Evolutionary conservation across 2,113 vertebrate species (phyloP).

Genomic region (Paraplagusia blochii): DNA sequence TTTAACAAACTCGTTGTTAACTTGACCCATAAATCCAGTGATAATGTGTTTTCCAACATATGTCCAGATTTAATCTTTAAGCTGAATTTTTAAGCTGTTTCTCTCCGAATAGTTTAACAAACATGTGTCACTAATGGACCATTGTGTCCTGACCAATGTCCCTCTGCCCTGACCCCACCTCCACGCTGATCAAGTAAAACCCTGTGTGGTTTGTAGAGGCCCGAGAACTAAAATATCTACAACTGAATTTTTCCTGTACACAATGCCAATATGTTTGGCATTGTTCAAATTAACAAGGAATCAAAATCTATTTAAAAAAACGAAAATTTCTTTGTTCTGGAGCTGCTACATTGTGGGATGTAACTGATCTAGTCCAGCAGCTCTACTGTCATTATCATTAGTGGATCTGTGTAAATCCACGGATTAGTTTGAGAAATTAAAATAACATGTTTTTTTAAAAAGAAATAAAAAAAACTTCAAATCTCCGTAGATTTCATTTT

Average conservation of each 20-base stretch:
- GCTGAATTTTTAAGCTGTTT: constrained; percentile 53
- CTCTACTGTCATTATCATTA: constrained; percentile 67
- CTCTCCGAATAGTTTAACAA: constrained; percentile 64
- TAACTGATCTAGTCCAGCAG: constrained; percentile 51
- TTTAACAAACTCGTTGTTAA: constrained; percentile 74
- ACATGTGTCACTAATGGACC: constrained; percentile 65
- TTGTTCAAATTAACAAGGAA: too few species aligned
- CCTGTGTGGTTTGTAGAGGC: constrained; percentile 55
- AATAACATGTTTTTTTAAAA: constrained; percentile 72
- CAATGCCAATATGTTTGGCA: too few species aligned
- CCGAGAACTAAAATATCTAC: too few species aligned
- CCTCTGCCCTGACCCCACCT: constrained; percentile 57
- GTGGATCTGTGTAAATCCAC: constrained; percentile 71
- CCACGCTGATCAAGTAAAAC: constrained; percentile 71
- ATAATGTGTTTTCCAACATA: constrained; percentile 74
- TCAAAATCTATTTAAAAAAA: too few species aligned
- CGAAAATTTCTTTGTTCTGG: too few species aligned
- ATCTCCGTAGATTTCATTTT: constrained; percentile 76
- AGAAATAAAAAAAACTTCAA: too few species aligned
- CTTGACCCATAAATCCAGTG: constrained; percentile 59
- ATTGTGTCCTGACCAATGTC: constrained; percentile 50
- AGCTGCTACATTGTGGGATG: too few species aligned
- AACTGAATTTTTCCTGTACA: too few species aligned
- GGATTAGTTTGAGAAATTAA: constrained; percentile 78
- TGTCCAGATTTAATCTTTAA: constrained; percentile 75